Percentiles rank a stretch among this genome's conserved stretches.
phyloP scores from a whole-genome alignment of 1,140 invertebrate species.

The Hestina assimilis region DNA sequence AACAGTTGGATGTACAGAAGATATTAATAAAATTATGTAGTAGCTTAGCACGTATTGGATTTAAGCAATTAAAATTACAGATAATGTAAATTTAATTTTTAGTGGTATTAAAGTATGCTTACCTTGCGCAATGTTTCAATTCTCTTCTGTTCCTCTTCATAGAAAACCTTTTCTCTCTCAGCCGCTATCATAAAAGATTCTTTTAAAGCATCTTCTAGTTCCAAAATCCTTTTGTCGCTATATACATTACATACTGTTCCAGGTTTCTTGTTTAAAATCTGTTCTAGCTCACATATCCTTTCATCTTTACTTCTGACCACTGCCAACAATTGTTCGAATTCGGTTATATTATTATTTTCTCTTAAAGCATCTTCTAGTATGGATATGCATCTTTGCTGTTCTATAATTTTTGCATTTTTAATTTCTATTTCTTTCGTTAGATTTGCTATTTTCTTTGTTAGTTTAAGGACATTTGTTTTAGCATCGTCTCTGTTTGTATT shows the following conservation, averaged over 20 bases:
- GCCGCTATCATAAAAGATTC: constrained; percentile 82
- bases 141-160: constrained; percentile 80
- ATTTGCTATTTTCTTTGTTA: constrained; percentile 65
- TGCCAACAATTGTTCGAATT: constrained; percentile 75
- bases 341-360: constrained; percentile 78
- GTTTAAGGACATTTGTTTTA: constrained; percentile 51
- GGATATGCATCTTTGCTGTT: constrained; percentile 78
- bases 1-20: too few relatives aligned
- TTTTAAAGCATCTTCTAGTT: constrained; percentile 88
- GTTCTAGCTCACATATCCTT: constrained; percentile 74
- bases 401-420: constrained; percentile 78
- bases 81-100: background rate
- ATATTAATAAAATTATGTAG: too few relatives aligned
- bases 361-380: constrained; percentile 78
- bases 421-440: constrained; percentile 73
- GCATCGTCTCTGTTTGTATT: constrained; percentile 38
- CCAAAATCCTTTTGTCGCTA: constrained; percentile 82
- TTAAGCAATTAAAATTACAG: too few relatives aligned
- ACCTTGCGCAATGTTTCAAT: constrained; percentile 83
- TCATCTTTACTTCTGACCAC: constrained; percentile 79
- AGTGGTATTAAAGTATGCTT: constrained; percentile 46
- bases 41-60: too few relatives aligned
- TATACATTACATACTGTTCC: constrained; percentile 48
- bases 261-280: constrained; percentile 74
- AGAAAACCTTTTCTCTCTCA: constrained; percentile 82